phyloP scores from a whole-genome alignment of 2,888 invertebrate species.

The Parnassius glacialis region DNA sequence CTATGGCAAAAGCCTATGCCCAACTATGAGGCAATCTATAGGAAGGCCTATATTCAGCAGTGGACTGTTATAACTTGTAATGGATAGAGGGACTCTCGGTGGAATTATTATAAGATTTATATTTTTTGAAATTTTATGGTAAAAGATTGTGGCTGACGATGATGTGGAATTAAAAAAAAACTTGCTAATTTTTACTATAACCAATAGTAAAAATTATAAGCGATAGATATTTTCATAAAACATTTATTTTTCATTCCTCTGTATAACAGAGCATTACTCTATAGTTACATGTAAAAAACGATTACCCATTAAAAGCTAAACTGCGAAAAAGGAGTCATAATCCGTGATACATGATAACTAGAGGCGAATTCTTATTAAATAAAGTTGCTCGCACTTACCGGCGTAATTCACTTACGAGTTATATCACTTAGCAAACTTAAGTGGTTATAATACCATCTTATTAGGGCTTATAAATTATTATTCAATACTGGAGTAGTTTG shows the following conservation, averaged over 20 bases:
- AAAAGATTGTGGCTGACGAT: too few species aligned
- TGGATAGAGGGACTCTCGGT: too few species aligned
- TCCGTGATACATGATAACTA: conserved; percentile 75
- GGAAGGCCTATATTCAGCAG: too few species aligned
- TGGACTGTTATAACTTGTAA: too few species aligned
- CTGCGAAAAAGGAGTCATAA: conserved; percentile 48
- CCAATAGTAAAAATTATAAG: too few species aligned
- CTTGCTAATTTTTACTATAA: too few species aligned
- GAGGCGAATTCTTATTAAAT: conserved; percentile 66
- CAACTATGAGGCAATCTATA: too few species aligned
- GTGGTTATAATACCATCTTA: conserved; percentile 56
- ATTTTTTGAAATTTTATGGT: too few species aligned
- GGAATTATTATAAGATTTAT: too few species aligned
- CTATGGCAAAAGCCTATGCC: too few species aligned
- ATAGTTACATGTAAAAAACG: conserved; percentile 47
- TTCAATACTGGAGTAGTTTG: conserved; percentile 40
- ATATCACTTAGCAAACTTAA: conserved; percentile 62
- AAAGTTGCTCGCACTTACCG: conserved; percentile 57
- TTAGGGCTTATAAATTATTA: conserved; percentile 58
- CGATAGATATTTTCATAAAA: background rate
- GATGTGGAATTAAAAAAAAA: too few species aligned
- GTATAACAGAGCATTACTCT: conserved; percentile 49
- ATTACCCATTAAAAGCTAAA: conserved; percentile 66
- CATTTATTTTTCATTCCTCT: conserved; percentile 25
- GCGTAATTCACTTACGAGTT: conserved; percentile 55